Conservation (phyloP, 2,113 vertebrate genomes). For the Crypturellus undulatus region DNA sequence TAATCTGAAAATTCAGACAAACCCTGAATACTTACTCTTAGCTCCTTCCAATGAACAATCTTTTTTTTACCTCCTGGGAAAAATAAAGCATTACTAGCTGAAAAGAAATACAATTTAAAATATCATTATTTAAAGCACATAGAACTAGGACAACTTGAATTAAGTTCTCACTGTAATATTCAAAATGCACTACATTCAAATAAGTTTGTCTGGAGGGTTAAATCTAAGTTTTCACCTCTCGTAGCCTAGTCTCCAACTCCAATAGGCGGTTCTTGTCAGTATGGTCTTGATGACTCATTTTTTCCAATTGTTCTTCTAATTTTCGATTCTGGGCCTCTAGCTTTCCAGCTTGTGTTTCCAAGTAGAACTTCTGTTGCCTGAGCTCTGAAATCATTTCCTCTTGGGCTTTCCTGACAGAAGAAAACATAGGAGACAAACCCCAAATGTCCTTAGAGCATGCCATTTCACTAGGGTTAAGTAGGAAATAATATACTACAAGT, state of each 20-base stretch:
- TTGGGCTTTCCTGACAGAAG: constrained; percentile 92
- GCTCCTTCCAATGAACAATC: neutral
- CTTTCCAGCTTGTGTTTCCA: constrained; percentile 98
- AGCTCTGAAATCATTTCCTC: constrained; percentile 99
- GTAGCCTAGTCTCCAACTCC: constrained; percentile 90
- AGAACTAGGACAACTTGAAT: neutral
- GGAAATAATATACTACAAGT: neutral
- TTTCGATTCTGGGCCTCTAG: constrained; percentile 97
- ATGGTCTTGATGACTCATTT: constrained; percentile 96
- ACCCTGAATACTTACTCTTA: neutral
- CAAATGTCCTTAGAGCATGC: neutral
- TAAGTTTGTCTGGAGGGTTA: neutral
- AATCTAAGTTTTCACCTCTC: constrained; percentile 86
- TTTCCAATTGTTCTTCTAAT: constrained; percentile 96
- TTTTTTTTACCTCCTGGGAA: neutral
- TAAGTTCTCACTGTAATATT: neutral
- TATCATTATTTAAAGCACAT: neutral
- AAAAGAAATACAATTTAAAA: neutral
- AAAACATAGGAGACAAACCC: constrained; percentile 30
- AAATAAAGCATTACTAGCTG: neutral
- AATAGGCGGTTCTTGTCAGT: constrained; percentile 90
- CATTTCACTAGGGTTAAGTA: neutral
- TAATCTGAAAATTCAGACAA: neutral
- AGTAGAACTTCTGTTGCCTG: constrained; percentile 98
- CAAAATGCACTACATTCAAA: neutral